Percentiles rank a stretch among this genome's conserved stretches.
Conservation (phyloP, 2,113 vertebrate genomes). For the Pristiophorus japonicus region DNA sequence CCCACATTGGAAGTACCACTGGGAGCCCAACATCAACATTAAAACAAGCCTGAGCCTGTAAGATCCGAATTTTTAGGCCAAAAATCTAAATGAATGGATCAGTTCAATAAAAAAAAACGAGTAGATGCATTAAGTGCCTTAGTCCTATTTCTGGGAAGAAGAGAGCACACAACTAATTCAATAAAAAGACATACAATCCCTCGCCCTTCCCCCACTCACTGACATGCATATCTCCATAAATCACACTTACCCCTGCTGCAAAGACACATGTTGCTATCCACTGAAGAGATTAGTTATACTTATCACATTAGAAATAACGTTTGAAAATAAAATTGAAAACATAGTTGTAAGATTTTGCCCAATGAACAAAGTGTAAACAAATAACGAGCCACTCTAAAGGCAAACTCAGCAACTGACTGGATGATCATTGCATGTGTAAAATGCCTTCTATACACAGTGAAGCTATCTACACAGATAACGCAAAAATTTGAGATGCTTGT, state of each 20-base stretch:
- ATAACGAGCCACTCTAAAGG: not conserved
- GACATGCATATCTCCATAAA: not conserved
- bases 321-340: slow-evolving; percentile 4
- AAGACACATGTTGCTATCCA: not conserved
- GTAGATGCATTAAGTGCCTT: too few species aligned
- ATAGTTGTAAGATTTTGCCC: not conserved
- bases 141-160: not conserved
- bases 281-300: not conserved
- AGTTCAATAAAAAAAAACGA: not conserved
- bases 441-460: not conserved
- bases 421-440: not conserved
- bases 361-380: not conserved
- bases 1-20: not conserved
- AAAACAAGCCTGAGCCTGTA: not conserved
- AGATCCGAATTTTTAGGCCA: not conserved
- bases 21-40: not conserved
- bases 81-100: not conserved
- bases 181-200: not conserved
- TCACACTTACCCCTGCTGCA: not conserved
- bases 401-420: not conserved
- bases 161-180: not conserved
- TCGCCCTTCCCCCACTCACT: not conserved
- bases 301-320: not conserved
- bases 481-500: not conserved
- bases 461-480: not conserved